phyloP scores from a whole-genome alignment of 2,797 vertebrate genomes.

The Enteromius afrohamiltoni region DNA sequence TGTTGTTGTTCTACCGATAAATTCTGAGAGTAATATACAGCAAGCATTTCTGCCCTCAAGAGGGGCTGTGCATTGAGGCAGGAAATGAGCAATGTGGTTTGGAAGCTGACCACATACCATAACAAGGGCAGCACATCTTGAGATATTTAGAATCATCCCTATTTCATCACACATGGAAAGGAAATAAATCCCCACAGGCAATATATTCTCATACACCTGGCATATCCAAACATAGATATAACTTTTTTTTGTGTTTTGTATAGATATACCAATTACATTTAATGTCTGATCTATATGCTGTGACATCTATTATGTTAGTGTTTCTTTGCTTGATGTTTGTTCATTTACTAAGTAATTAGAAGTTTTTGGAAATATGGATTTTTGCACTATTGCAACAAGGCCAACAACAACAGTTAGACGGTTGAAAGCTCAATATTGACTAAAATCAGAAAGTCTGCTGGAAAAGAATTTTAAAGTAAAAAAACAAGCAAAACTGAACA shows the following conservation, averaged over 20 bases:
- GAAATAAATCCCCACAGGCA: neutral
- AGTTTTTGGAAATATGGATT: constrained; percentile 48
- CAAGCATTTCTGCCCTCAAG: neutral
- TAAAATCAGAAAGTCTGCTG: constrained; percentile 5
- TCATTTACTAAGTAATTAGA: too few relatives aligned
- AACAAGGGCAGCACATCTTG: neutral
- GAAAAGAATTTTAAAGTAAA: neutral
- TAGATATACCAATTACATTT: neutral
- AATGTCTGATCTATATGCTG: neutral
- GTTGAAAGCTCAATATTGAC: constrained; percentile 2
- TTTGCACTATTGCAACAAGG: constrained; percentile 36
- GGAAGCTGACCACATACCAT: constrained; percentile 17
- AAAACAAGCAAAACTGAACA: neutral
- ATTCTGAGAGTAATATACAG: neutral
- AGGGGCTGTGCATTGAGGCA: constrained; percentile 26
- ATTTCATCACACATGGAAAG: constrained; percentile 1
- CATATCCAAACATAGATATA: constrained; percentile 9
- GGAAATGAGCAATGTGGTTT: constrained; percentile 39
- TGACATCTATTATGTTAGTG: neutral
- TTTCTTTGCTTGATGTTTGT: neutral
- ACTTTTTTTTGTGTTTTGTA: neutral
- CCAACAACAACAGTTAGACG: neutral
- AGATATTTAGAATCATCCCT: neutral
- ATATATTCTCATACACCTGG: neutral
- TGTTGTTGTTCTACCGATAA: constrained; percentile 14